Evolutionary conservation across 2,888 invertebrate genomes (phyloP).

Genomic region (Bombyx huttoni): DNA sequence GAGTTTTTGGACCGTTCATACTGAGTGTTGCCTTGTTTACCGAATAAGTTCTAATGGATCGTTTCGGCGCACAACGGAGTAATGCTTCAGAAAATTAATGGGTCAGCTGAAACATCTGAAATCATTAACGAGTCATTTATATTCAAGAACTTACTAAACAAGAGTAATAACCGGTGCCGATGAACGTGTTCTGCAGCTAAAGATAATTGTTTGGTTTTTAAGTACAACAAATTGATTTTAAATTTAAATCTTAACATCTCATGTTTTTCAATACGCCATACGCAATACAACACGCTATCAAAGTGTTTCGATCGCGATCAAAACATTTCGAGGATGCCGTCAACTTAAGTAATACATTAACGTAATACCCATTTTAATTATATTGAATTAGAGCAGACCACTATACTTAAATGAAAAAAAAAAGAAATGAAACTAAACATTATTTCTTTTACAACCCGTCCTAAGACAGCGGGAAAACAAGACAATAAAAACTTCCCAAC

Average conservation of each 20-base stretch:
- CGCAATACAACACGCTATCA: too few relatives aligned
- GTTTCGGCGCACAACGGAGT: background rate
- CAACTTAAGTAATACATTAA: too few relatives aligned
- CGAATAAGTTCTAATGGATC: conserved; percentile 6
- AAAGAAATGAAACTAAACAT: conserved; percentile 9
- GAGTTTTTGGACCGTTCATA: conserved; percentile 6
- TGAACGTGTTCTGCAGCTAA: background rate
- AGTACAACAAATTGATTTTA: too few relatives aligned
- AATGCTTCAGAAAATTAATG: conserved; percentile 11
- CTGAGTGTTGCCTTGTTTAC: conserved; percentile 8
- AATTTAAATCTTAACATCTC: too few relatives aligned
- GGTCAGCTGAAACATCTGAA: conserved; percentile 14
- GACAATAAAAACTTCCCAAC: conserved; percentile 3
- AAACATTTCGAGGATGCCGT: too few relatives aligned
- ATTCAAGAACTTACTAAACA: conserved; percentile 17
- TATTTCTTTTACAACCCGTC: conserved; percentile 3
- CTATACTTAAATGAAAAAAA: too few relatives aligned
- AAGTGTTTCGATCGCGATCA: too few relatives aligned
- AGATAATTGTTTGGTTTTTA: background rate
- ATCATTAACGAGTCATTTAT: conserved; percentile 23
- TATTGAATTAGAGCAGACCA: too few relatives aligned
- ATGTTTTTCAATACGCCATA: too few relatives aligned
- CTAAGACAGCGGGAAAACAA: background rate
- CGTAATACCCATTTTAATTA: too few relatives aligned
- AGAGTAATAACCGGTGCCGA: background rate